Percentiles rank a stretch among this genome's conserved stretches.
These are phyloP conservation scores for Fukomys damarensis DNA, from an alignment of 2,113 vertebrate species.

Conservation along the genomic window DNA sequence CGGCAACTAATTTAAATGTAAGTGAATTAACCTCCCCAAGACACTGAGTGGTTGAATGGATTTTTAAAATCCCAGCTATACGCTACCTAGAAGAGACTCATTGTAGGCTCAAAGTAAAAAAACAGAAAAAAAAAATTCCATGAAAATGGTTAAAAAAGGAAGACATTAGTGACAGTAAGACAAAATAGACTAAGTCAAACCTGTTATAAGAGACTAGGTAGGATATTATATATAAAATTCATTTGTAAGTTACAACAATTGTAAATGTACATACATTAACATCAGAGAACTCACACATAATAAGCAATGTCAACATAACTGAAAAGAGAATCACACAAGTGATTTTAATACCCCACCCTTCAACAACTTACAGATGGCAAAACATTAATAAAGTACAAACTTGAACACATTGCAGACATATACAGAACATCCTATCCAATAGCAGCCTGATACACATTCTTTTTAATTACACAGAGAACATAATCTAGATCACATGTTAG, in stretches of 20 bases:
- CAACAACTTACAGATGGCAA: constrained; percentile 1
- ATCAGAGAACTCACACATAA: not conserved
- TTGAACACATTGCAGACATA: not conserved
- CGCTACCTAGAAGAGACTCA: not conserved
- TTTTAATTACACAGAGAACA: not conserved
- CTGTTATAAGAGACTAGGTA: not conserved
- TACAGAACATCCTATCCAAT: not conserved
- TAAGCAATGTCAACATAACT: not conserved
- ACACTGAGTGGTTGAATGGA: not conserved
- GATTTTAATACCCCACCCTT: not conserved
- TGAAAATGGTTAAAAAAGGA: constrained; percentile 2
- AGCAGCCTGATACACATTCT: not conserved
- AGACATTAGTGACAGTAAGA: not conserved
- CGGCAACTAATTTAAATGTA: not conserved
- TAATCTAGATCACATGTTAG: not conserved
- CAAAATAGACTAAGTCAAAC: constrained; percentile 34
- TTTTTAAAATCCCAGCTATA: not conserved
- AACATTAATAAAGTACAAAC: not conserved
- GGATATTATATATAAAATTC: not conserved
- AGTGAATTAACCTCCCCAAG: not conserved
- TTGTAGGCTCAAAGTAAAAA: not conserved
- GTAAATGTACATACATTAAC: not conserved
- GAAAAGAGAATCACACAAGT: not conserved
- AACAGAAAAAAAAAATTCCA: constrained; percentile 5
- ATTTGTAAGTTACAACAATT: not conserved